Percentiles rank a stretch among this genome's conserved stretches.
phyloP scores from a whole-genome alignment of 2,797 vertebrate species.

The Lateolabrax maculatus region DNA sequence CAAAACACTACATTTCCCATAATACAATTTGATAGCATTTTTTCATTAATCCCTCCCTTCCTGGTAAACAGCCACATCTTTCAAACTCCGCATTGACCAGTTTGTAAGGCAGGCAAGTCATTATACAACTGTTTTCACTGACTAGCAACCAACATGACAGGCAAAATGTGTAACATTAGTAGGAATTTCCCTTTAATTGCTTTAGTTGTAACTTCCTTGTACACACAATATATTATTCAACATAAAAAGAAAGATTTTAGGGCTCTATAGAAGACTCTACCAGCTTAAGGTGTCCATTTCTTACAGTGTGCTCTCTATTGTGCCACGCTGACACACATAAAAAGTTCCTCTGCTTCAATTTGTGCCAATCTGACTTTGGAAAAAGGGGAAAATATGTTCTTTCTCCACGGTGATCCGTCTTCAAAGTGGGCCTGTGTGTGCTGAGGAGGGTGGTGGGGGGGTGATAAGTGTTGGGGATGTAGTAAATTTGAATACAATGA shows the following conservation, averaged over 20 bases:
- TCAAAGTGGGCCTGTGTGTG: constrained; percentile 66
- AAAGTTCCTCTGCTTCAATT: constrained; percentile 67
- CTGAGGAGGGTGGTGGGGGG: constrained; percentile 45
- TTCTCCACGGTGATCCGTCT: constrained; percentile 73
- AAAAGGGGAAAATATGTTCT: constrained; percentile 61
- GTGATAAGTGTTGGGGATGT: constrained; percentile 75
- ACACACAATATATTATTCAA: neutral
- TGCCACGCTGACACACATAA: constrained; percentile 51
- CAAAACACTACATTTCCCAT: neutral
- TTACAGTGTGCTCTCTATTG: constrained; percentile 57
- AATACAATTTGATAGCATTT: neutral
- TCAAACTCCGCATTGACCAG: neutral
- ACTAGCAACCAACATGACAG: neutral
- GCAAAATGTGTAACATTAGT: neutral
- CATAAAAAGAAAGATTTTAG: neutral
- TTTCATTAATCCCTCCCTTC: neutral
- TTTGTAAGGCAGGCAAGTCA: neutral
- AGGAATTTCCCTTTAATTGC: neutral
- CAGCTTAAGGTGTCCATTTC: constrained; percentile 50
- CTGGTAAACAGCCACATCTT: neutral
- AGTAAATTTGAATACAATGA: constrained; percentile 82
- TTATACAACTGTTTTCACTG: neutral
- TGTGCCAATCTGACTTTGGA: constrained; percentile 69
- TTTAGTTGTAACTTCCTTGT: neutral
- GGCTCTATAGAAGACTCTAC: neutral